Base-by-base conservation (phyloP, 1,140 invertebrate genomes). In the Zeugodacus cucurbitae region DNA sequence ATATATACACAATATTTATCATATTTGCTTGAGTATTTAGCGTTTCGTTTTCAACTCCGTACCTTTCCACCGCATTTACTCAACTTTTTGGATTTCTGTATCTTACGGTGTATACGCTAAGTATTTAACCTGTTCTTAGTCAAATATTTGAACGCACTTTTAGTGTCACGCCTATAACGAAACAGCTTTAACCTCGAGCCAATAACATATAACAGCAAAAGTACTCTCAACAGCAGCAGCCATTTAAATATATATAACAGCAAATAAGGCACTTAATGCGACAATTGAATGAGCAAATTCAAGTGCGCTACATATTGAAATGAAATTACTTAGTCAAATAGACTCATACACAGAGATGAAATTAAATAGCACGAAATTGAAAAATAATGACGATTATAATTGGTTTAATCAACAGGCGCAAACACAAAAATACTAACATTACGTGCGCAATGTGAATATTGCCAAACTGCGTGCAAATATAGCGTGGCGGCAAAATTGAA, bases 361-460 rank as follows among this genome's bases (percentile, higher is more conserved):
- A 22, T 74, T 74, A 74, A 74, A 37, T 74, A 74, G 67, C 67
- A 37, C 64, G 67, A 74, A 74, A 74, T 74, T 74, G 67, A 37
- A 74, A 74, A 37, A 74, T 74, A 74, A 74, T 74, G 17, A 67
- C 34, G 67, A 74, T 32, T 74, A 74, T 74, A 37, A 74, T 37
- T 74, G 67, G 64, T 74, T 74, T 74, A 74, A 74, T 74, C 32
- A 74, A 74, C 34, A 74, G 67, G 17, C 20, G 67, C 34, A 7
- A 11, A 67, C 64, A 67, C 26, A 34, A 67, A 59, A 26, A 26
- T 62, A 62, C 10, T 11, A 11, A 29, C 26, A 10, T 14, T 48
- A 85, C 78, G 78, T 85, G 78, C 41, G 29, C 34, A 85, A 14
- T 20, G 37, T 11, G 37, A 17, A 64, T 64, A 34, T 32, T 32